Evolutionary conservation across 1,140 invertebrate genomes (phyloP).

Genomic region (Cylas formicarius): DNA sequence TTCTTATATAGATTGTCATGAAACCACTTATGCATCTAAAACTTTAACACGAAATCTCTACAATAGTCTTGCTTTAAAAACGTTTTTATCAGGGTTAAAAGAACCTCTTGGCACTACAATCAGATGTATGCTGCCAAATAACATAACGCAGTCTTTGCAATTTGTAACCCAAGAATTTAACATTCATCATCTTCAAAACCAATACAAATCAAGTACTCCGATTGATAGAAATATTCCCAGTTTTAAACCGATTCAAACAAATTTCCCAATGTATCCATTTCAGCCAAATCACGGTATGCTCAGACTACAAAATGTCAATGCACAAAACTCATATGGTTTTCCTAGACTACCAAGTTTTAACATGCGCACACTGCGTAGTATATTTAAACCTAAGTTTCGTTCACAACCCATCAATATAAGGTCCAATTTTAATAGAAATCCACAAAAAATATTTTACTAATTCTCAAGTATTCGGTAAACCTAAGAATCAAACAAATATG

Average conservation of each 20-base stretch:
- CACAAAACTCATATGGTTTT: neutral
- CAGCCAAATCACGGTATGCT: too few species aligned
- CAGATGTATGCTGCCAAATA: conserved; percentile 13
- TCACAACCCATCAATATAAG: neutral
- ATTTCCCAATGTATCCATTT: neutral
- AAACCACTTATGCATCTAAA: neutral
- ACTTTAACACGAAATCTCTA: conserved; percentile 10
- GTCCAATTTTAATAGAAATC: conserved; percentile 1
- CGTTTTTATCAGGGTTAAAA: conserved; percentile 18
- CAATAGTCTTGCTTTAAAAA: conserved; percentile 12
- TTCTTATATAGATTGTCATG: conserved; percentile 12
- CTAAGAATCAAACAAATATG: conserved; percentile 6
- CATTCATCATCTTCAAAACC: conserved; percentile 12
- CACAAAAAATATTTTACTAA: conserved; percentile 7
- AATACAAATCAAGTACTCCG: neutral
- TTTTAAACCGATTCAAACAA: neutral
- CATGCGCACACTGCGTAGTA: neutral
- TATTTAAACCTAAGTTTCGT: conserved; percentile 1
- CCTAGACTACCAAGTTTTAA: neutral
- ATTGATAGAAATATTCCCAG: neutral
- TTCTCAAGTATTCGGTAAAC: conserved; percentile 7
- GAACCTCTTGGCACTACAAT: conserved; percentile 15
- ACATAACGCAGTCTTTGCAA: conserved; percentile 7
- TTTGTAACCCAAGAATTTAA: conserved; percentile 14
- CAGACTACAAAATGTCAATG: too few species aligned